phyloP scores from a whole-genome alignment of 2,113 vertebrate genomes.

The Scytalopus superciliaris region DNA sequence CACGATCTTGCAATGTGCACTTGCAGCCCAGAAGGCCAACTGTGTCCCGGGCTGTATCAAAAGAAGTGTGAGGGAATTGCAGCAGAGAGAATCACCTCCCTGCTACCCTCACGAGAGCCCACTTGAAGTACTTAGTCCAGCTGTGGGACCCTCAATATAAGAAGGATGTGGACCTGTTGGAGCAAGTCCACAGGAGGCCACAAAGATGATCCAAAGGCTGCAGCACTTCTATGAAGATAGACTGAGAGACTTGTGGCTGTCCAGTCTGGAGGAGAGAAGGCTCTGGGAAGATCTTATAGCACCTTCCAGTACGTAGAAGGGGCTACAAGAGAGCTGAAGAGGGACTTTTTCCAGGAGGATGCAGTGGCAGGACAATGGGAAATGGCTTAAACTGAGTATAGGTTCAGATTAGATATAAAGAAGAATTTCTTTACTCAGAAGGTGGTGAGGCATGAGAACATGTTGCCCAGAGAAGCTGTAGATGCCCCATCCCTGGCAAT shows the following conservation, averaged over 20 bases:
- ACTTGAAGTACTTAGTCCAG: background rate
- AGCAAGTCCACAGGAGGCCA: background rate
- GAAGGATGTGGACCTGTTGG: background rate
- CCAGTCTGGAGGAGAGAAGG: background rate
- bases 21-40: background rate
- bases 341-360: background rate
- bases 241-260: background rate
- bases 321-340: background rate
- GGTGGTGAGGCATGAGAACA: background rate
- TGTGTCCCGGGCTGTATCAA: background rate
- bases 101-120: background rate
- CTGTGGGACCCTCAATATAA: background rate
- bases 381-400: background rate
- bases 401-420: background rate
- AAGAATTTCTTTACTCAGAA: background rate
- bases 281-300: background rate
- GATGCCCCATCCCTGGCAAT: background rate
- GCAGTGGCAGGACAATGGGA: background rate
- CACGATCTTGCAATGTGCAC: background rate
- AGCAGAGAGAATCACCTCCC: background rate
- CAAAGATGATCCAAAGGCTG: background rate
- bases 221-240: background rate
- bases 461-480: background rate
- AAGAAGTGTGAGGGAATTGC: background rate
- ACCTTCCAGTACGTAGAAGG: background rate